A percentile compares a stretch with the other conserved stretches of the same genome.
Conservation (phyloP, 1,140 invertebrate species). For the Aphaenogaster floridana region DNA sequence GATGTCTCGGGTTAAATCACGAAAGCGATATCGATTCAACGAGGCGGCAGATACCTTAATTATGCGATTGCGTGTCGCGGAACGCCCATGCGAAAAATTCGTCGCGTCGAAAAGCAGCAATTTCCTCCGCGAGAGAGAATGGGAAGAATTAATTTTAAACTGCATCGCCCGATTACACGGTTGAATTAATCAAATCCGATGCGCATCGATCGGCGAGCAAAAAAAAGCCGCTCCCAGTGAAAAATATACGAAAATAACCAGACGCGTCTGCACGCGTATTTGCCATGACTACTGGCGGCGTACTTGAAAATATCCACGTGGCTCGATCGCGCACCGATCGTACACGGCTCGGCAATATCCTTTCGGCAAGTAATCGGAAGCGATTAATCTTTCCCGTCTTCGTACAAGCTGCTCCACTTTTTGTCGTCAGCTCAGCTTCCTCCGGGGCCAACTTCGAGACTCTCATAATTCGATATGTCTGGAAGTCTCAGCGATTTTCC, state of each 20-base stretch:
- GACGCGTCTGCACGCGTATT: neutral
- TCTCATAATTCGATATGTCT: constrained; percentile 57
- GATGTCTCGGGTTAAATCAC: constrained; percentile 32
- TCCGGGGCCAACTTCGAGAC: constrained; percentile 19
- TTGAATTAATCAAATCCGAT: constrained; percentile 32
- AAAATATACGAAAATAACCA: constrained; percentile 2
- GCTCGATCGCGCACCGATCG: too few relatives aligned
- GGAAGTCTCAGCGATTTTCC: constrained; percentile 34
- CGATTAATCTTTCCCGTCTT: constrained; percentile 58
- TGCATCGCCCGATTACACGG: constrained; percentile 25
- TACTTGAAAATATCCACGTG: constrained; percentile 10
- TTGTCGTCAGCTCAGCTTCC: constrained; percentile 12
- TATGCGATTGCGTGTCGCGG: constrained; percentile 38
- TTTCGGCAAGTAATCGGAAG: constrained; percentile 50
- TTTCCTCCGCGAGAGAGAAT: constrained; percentile 26
- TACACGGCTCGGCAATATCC: constrained; percentile 26
- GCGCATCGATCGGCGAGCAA: neutral
- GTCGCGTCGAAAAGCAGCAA: constrained; percentile 3
- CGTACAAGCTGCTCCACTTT: constrained; percentile 42
- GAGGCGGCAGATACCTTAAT: constrained; percentile 26
- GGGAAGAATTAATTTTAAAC: constrained; percentile 38
- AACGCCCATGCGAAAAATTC: neutral
- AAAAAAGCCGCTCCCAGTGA: neutral
- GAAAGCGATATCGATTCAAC: constrained; percentile 20
- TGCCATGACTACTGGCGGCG: neutral